phyloP scores from a whole-genome alignment of 2,113 vertebrate species.

The Clarias magur region DNA sequence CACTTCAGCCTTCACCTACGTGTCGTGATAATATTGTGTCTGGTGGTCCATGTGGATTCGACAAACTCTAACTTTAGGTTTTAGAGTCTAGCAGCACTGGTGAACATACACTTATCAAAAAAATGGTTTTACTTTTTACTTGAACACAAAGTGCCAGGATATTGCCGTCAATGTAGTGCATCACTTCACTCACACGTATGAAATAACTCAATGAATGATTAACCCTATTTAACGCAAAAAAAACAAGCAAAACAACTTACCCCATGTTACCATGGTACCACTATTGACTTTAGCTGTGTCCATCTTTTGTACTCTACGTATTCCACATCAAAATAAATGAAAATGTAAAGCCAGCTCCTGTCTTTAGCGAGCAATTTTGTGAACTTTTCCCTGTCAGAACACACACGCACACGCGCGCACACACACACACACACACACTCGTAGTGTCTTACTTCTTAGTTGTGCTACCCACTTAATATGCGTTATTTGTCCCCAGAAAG shows the following conservation, averaged over 20 bases:
- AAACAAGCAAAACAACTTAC: neutral
- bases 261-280: neutral
- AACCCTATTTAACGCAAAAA: neutral
- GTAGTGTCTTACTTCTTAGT: neutral
- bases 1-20: no score
- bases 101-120: neutral
- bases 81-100: neutral
- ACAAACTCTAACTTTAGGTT: neutral
- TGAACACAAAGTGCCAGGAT: no score
- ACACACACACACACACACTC: neutral
- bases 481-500: conserved; percentile 41
- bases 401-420: neutral
- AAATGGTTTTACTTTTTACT: no score
- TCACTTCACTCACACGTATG: neutral
- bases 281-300: neutral
- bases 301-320: neutral
- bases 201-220: neutral
- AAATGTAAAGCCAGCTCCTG: neutral
- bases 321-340: neutral
- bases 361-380: neutral
- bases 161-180: neutral
- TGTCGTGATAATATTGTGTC: no score
- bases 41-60: no score
- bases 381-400: neutral
- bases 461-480: conserved; percentile 42